Percentiles rank a stretch among this genome's conserved stretches.
Conservation (phyloP, 2,113 vertebrate species). For the Desmodus rotundus region DNA sequence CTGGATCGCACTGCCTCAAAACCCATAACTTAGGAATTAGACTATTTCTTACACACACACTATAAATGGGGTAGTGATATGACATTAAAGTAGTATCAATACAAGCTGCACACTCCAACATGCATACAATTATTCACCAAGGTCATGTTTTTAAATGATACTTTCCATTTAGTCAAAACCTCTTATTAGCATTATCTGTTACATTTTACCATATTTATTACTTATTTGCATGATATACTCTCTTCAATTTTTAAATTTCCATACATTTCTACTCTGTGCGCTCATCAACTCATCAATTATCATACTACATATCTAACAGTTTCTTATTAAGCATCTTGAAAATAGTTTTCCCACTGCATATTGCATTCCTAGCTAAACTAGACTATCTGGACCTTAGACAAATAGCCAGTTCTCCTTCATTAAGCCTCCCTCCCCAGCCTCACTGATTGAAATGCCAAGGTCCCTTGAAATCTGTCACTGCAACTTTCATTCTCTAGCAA, state of each 20-base stretch:
- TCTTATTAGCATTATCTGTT: neutral
- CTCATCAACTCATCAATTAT: conserved; percentile 63
- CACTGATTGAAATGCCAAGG: conserved; percentile 30
- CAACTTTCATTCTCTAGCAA: conserved; percentile 34
- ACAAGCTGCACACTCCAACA: neutral
- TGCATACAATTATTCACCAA: neutral
- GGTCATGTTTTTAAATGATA: neutral
- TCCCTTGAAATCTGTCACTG: conserved; percentile 47
- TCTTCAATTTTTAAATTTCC: conserved; percentile 66
- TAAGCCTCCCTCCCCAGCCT: neutral
- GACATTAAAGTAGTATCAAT: neutral
- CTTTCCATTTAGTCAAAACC: neutral
- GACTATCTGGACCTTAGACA: neutral
- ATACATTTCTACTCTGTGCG: conserved; percentile 57
- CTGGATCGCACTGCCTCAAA: neutral
- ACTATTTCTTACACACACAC: neutral
- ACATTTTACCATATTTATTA: neutral
- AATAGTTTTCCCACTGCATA: neutral
- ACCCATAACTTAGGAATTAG: neutral
- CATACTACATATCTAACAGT: neutral
- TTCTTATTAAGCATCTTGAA: neutral
- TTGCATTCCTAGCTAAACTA: conserved; percentile 51
- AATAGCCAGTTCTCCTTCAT: conserved; percentile 47
- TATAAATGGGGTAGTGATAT: neutral
- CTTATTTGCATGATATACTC: conserved; percentile 20